Percentiles rank a stretch among this genome's conserved stretches.
Evolutionary conservation across 2,888 invertebrate species (phyloP).

Genomic region (Antheraea yamamai): DNA sequence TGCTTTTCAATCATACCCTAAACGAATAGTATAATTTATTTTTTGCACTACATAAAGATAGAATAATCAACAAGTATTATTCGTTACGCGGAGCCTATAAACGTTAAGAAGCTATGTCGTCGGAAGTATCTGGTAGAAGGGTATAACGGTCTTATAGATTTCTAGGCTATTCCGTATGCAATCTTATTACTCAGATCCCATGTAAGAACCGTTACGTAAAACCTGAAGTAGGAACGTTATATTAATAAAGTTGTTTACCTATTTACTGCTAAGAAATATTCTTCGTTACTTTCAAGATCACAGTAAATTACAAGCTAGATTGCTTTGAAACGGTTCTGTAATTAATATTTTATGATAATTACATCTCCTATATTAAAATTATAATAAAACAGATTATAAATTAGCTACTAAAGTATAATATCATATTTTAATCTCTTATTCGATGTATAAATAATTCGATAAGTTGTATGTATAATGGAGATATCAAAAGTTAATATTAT

Average conservation of each 20-base stretch:
- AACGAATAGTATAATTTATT: no score
- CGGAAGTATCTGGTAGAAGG: slow-evolving; percentile 59
- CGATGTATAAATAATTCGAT: not conserved
- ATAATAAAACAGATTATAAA: not conserved
- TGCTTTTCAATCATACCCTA: not conserved
- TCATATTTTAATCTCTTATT: not conserved
- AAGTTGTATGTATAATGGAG: not conserved
- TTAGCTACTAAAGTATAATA: not conserved
- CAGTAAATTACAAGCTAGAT: not conserved
- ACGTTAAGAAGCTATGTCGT: slow-evolving; percentile 40
- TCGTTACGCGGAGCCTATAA: not conserved
- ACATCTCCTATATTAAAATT: not conserved
- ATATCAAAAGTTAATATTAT: slow-evolving; percentile 7
- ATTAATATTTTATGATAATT: slow-evolving; percentile 4
- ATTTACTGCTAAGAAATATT: slow-evolving; percentile 38
- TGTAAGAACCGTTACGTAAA: slow-evolving; percentile 49
- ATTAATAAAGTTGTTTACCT: slow-evolving; percentile 53
- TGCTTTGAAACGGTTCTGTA: not conserved
- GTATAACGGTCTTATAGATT: slow-evolving; percentile 62
- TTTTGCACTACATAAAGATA: no score
- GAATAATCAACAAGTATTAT: not conserved
- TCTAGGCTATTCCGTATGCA: slow-evolving; percentile 52
- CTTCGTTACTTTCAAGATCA: slow-evolving; percentile 27
- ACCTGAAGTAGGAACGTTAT: slow-evolving; percentile 26
- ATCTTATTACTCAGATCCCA: slow-evolving; percentile 49